Percentiles rank a stretch among this genome's conserved stretches.
Conservation (phyloP, 2,888 invertebrate genomes). For the Sceliomorpha sp. region DNA sequence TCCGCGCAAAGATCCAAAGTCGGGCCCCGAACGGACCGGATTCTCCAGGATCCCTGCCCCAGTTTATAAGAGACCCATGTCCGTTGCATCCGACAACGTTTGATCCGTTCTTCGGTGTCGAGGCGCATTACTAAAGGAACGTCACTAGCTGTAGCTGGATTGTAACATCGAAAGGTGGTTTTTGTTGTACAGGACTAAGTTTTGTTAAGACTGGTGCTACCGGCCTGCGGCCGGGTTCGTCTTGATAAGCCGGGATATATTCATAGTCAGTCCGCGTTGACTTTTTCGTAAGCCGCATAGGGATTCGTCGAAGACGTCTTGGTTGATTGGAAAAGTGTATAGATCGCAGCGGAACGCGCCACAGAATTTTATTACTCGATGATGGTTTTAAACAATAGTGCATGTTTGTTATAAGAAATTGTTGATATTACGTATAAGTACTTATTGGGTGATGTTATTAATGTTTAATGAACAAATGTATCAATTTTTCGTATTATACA, state of each 20-base stretch:
- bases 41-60: constrained; percentile 83
- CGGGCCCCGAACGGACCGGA: constrained; percentile 76
- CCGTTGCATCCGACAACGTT: constrained; percentile 73
- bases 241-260: constrained; percentile 43
- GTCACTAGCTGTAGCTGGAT: not conserved
- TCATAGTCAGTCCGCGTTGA: constrained; percentile 39
- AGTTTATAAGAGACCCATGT: constrained; percentile 76
- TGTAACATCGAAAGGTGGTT: not conserved
- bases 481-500: too few species aligned
- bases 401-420: too few species aligned
- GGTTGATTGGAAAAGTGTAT: constrained; percentile 3
- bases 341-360: too few species aligned
- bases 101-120: constrained; percentile 52
- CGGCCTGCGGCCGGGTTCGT: constrained; percentile 51
- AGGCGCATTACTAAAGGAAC: not conserved
- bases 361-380: too few species aligned
- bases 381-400: too few species aligned
- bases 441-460: too few species aligned
- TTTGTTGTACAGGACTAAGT: constrained; percentile 37
- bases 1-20: constrained; percentile 82
- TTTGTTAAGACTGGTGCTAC: constrained; percentile 56
- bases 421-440: too few species aligned
- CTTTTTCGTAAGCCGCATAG: constrained; percentile 15
- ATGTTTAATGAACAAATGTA: too few species aligned
- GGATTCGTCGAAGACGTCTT: constrained; percentile 24